Evolutionary conservation across 1,140 invertebrate species (phyloP).

Genomic region (Nautilus pompilius): DNA sequence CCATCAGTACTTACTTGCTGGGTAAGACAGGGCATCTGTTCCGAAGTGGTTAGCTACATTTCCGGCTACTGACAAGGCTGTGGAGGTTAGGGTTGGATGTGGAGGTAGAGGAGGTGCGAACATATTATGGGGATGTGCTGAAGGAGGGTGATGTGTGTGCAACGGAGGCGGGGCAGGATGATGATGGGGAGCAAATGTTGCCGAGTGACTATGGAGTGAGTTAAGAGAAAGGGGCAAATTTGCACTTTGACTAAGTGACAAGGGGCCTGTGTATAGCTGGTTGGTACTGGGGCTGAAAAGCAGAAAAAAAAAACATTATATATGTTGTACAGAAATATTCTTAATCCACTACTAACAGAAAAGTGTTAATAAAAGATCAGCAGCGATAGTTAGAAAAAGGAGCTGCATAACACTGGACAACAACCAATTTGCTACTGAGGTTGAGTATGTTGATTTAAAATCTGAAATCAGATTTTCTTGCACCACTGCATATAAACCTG

Average conservation of each 20-base stretch:
- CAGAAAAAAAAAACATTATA: neutral
- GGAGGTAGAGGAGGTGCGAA: constrained; percentile 5
- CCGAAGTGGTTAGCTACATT: neutral
- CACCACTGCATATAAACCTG: neutral
- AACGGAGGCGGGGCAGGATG: neutral
- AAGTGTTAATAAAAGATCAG: neutral
- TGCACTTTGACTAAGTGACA: neutral
- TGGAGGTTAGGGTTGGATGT: neutral
- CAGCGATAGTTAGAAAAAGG: neutral
- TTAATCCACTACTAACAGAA: neutral
- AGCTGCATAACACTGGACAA: neutral
- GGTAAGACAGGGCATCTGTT: constrained; percentile 2
- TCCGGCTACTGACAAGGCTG: neutral
- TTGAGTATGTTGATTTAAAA: neutral
- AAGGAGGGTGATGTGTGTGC: neutral
- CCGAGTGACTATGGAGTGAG: neutral
- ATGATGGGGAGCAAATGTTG: neutral
- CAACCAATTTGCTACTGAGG: neutral
- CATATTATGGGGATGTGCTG: constrained; percentile 1
- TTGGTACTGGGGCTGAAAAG: neutral
- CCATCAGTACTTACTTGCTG: constrained; percentile 3
- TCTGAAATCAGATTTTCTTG: neutral
- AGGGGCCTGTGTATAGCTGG: neutral
- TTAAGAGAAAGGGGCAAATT: neutral
- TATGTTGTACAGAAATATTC: neutral